Conservation (phyloP, 2,113 vertebrate genomes). For the Cochlearius cochlearius region DNA sequence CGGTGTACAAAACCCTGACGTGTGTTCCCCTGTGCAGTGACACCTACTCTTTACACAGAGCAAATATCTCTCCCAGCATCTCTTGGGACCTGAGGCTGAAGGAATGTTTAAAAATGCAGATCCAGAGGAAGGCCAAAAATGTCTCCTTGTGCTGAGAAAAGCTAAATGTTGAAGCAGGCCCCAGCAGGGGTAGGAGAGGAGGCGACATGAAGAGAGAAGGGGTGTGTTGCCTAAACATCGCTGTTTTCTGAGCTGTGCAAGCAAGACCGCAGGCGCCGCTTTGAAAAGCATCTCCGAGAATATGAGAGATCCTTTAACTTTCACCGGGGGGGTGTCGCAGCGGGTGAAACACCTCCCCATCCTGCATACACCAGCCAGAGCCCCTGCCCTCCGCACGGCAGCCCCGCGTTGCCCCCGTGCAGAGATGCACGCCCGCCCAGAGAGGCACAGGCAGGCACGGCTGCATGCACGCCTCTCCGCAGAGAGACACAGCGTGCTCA, state of each 20-base stretch:
- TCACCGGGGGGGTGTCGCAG: neutral
- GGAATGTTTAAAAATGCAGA: neutral
- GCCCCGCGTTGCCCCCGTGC: neutral
- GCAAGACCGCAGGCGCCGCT: neutral
- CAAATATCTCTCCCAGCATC: neutral
- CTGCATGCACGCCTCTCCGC: rapidly evolving
- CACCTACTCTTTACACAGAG: neutral
- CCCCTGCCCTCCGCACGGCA: neutral
- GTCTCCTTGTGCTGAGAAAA: neutral
- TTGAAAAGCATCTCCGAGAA: neutral
- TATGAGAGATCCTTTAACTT: neutral
- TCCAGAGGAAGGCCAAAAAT: neutral
- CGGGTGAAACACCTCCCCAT: neutral
- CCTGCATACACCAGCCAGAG: neutral
- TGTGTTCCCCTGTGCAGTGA: neutral
- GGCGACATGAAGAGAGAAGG: neutral
- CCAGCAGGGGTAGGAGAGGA: neutral
- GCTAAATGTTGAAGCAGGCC: neutral
- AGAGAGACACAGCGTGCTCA: rapidly evolving
- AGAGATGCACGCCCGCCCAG: rapidly evolving
- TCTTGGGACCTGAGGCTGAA: neutral
- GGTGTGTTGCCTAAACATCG: neutral
- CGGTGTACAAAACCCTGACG: neutral
- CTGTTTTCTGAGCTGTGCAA: neutral
- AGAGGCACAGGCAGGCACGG: neutral